A percentile compares a stretch with the other conserved stretches of the same genome.
Conservation (phyloP, 2,113 vertebrate species). For the Bothrops jararaca region DNA sequence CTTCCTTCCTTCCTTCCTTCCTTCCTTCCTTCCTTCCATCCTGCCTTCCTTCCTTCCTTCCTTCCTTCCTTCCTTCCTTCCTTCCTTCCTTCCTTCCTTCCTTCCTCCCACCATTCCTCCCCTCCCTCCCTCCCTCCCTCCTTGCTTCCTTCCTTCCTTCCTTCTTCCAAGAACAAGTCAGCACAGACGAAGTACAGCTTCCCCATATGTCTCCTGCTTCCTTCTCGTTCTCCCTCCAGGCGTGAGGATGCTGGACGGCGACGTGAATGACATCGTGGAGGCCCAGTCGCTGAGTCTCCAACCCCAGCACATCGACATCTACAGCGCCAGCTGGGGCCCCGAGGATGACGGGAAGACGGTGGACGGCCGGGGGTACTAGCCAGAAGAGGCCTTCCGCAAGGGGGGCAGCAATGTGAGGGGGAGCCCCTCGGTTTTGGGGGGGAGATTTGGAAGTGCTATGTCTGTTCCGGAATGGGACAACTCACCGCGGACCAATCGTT, state of each 20-base stretch:
- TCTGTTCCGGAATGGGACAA: not conserved
- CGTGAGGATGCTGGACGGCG: slow-evolving; percentile 77
- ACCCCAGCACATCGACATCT: slow-evolving; percentile 76
- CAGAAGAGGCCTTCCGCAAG: slow-evolving; percentile 55
- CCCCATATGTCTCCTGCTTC: not conserved
- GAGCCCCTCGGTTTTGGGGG: not conserved
- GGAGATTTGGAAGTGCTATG: no score
- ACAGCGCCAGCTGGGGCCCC: slow-evolving; percentile 80
- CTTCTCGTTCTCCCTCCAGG: slow-evolving; percentile 52
- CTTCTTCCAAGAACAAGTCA: not conserved
- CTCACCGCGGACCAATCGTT: no score
- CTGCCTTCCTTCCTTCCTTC: no score
- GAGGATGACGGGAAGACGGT: slow-evolving; percentile 68
- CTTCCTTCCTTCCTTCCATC: not conserved
- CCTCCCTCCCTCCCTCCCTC: not conserved
- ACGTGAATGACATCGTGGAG: slow-evolving; percentile 71
- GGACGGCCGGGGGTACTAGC: slow-evolving; percentile 67
- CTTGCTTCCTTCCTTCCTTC: not conserved
- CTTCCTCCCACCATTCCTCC: not conserved
- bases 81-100: not conserved
- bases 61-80: not conserved
- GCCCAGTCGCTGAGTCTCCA: slow-evolving; percentile 73
- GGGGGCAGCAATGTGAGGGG: slow-evolving; percentile 60
- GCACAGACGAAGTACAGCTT: no score
- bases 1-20: not conserved